phyloP scores from a whole-genome alignment of 35 echinoderm and acorn worm genomes.

The Stichopus chloronotus region DNA sequence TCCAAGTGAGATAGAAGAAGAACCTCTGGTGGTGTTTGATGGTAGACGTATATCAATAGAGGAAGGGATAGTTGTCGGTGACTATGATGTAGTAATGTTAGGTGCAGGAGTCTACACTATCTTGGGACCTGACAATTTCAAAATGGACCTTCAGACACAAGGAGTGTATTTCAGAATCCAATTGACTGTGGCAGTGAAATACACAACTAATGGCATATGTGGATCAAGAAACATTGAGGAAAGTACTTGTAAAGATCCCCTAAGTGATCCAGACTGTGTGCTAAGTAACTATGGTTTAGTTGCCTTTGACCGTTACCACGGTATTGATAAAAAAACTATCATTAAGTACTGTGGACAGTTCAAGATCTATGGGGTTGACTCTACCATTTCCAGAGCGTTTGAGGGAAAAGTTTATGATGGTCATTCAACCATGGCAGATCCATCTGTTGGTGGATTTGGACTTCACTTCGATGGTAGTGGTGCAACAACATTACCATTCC shows the following conservation, averaged over 20 bases:
- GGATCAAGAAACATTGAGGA: slow-evolving; percentile 65
- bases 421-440: slow-evolving; percentile 31
- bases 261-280: slow-evolving; percentile 61
- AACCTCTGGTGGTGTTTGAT: slow-evolving; percentile 72
- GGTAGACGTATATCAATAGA: slow-evolving; percentile 51
- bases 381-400: slow-evolving; percentile 43
- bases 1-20: slow-evolving; percentile 14
- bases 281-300: slow-evolving; percentile 69
- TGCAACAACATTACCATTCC: slow-evolving; percentile 53
- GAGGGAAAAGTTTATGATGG: neutral
- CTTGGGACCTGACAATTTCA: slow-evolving; percentile 61
- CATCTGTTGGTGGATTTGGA: slow-evolving; percentile 60
- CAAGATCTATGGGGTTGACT: neutral
- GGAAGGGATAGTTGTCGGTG: slow-evolving; percentile 26
- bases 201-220: slow-evolving; percentile 65
- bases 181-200: slow-evolving; percentile 27
- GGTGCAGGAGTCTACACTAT: slow-evolving; percentile 61
- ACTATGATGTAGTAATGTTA: neutral
- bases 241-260: slow-evolving; percentile 55
- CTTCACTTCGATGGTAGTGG: slow-evolving; percentile 72
- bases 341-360: slow-evolving; percentile 59
- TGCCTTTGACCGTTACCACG: slow-evolving; percentile 31
- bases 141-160: slow-evolving; percentile 52
- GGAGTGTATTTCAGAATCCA: slow-evolving; percentile 80
- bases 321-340: neutral